Percentiles rank a stretch among this genome's conserved stretches.
phyloP scores from a whole-genome alignment of 2,888 invertebrate genomes.

The Ichneumon xanthorius region DNA sequence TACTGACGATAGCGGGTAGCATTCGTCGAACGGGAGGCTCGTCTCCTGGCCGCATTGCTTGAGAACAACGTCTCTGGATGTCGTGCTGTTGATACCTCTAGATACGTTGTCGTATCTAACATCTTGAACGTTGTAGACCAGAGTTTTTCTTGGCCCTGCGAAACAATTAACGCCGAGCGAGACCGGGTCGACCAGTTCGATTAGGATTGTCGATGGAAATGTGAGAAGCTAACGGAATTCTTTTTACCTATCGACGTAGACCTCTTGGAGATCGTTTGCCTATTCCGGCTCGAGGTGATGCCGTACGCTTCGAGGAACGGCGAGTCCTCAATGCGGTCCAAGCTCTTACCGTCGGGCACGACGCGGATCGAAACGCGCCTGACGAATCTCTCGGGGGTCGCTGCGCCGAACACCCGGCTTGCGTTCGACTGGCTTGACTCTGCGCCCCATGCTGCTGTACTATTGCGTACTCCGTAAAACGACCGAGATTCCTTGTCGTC shows the following conservation, averaged over 20 bases:
- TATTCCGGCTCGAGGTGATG: constrained; percentile 71
- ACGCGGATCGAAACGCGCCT: constrained; percentile 77
- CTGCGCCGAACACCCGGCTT: constrained; percentile 57
- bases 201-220: neutral
- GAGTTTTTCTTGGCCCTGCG: constrained; percentile 60
- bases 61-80: constrained; percentile 85
- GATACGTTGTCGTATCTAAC: constrained; percentile 42
- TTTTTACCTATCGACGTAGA: constrained; percentile 66
- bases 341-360: constrained; percentile 74
- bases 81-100: constrained; percentile 42
- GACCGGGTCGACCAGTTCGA: neutral
- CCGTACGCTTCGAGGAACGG: constrained; percentile 79
- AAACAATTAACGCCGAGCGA: neutral
- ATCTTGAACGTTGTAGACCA: constrained; percentile 61
- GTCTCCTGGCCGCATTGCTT: constrained; percentile 89
- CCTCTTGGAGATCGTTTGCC: constrained; percentile 56
- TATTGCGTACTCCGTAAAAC: constrained; percentile 48
- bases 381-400: constrained; percentile 70
- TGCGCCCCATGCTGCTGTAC: constrained; percentile 51
- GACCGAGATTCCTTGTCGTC: constrained; percentile 65
- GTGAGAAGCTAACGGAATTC: neutral
- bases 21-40: constrained; percentile 88
- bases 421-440: constrained; percentile 55
- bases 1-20: constrained; percentile 86
- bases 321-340: constrained; percentile 70